These are phyloP conservation scores for Acropora yongei DNA, from an alignment of 64 coral and sea anemone species.

Conservation along the genomic window DNA sequence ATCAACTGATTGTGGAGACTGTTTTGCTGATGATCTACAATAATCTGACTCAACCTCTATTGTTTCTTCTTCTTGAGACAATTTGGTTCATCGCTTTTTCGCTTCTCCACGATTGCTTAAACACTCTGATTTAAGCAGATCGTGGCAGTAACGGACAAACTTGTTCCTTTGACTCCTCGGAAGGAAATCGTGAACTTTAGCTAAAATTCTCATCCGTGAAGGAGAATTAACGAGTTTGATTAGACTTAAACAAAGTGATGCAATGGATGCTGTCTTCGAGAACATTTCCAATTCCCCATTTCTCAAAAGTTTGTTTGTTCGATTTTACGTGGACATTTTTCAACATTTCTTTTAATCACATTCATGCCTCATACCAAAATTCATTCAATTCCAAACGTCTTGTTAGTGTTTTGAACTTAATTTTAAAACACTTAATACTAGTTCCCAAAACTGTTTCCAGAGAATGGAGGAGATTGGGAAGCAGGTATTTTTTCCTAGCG, in stretches of 20 bases:
- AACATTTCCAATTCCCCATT: constrained; percentile 60
- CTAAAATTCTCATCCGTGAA: constrained; percentile 48
- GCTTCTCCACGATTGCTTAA: background rate
- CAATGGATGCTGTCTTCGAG: constrained; percentile 40
- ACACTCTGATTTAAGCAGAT: constrained; percentile 48
- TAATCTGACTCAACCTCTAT: background rate
- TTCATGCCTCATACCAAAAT: too few species aligned
- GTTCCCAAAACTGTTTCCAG: too few species aligned
- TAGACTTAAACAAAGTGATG: constrained; percentile 55
- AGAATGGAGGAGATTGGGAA: too few species aligned
- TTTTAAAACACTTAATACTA: too few species aligned
- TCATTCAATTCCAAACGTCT: too few species aligned
- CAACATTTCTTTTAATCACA: too few species aligned
- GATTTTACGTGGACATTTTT: too few species aligned
- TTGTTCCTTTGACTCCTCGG: constrained; percentile 49
- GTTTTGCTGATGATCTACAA: too few species aligned
- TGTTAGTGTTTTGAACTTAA: too few species aligned
- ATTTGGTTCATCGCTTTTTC: constrained; percentile 4
- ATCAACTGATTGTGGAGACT: background rate
- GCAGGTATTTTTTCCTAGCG: too few species aligned
- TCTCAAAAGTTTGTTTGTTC: constrained; percentile 29
- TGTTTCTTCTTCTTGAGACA: background rate
- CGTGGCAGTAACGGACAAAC: constrained; percentile 52
- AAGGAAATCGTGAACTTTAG: constrained; percentile 54
- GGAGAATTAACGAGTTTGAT: constrained; percentile 55